phyloP scores from a whole-genome alignment of 1,140 invertebrate species.

The Aculops lycopersici region DNA sequence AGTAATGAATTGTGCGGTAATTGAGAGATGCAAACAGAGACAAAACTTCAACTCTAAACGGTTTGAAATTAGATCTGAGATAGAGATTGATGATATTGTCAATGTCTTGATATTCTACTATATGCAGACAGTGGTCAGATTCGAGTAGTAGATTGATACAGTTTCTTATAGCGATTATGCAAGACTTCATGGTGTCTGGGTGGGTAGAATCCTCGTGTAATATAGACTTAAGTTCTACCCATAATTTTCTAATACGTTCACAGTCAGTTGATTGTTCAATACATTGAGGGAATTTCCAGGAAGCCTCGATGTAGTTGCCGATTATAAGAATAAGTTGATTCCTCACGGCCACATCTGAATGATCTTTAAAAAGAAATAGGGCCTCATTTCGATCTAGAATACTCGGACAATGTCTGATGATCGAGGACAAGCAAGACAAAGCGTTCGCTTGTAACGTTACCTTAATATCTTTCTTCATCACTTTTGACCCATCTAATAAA shows the following conservation, averaged over 20 bases:
- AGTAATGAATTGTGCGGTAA: background rate
- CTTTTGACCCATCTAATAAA: too few species aligned
- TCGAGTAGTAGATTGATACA: background rate
- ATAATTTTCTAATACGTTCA: background rate
- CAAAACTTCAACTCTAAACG: background rate
- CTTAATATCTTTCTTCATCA: too few species aligned
- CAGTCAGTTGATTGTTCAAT: background rate
- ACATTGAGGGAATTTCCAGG: too few species aligned
- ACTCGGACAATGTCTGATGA: too few species aligned
- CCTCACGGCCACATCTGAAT: background rate
- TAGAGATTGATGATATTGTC: background rate
- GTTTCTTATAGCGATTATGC: background rate
- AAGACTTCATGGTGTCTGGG: background rate
- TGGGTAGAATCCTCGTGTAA: background rate
- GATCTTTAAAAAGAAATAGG: background rate
- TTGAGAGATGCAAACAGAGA: background rate
- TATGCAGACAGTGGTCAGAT: background rate
- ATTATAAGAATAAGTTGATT: background rate
- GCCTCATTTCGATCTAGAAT: background rate
- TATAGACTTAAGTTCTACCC: background rate
- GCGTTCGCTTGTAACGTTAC: too few species aligned
- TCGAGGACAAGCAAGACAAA: too few species aligned
- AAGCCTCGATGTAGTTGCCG: background rate
- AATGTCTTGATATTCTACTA: background rate
- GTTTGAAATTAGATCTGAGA: background rate